Evolutionary conservation across 1,140 invertebrate species (phyloP).

Genomic region (Druon quercuslanigerum): DNA sequence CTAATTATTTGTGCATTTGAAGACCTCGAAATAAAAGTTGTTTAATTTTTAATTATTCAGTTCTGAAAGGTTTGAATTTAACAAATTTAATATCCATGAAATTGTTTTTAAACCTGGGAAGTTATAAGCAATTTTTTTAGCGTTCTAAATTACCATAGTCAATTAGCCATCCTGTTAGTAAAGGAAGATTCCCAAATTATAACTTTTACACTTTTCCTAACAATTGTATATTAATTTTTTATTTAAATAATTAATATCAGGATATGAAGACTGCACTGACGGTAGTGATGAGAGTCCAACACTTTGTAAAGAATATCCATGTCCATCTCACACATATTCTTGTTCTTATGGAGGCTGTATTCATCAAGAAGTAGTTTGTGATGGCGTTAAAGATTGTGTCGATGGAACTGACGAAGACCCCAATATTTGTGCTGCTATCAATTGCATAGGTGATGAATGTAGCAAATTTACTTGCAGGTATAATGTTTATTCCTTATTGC

Average conservation of each 20-base stretch:
- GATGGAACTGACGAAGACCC: constrained; percentile 77
- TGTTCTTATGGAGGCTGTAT: constrained; percentile 81
- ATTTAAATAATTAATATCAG: constrained; percentile 65
- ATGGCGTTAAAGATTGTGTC: constrained; percentile 80
- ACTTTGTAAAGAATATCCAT: constrained; percentile 65
- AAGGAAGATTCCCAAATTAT: not conserved
- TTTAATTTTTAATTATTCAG: too few relatives aligned
- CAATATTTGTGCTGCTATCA: constrained; percentile 44
- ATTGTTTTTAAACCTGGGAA: too few relatives aligned
- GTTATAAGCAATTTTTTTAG: too few relatives aligned
- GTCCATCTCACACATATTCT: constrained; percentile 69
- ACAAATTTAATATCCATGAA: too few relatives aligned
- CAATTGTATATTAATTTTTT: constrained; percentile 1
- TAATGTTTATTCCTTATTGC: too few relatives aligned
- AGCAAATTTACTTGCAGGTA: constrained; percentile 52
- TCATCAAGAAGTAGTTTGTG: constrained; percentile 78
- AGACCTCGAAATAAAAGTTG: too few relatives aligned
- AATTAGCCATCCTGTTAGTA: too few relatives aligned
- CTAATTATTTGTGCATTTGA: too few relatives aligned
- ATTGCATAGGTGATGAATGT: constrained; percentile 52
- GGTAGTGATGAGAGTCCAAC: constrained; percentile 77
- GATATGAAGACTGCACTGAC: constrained; percentile 82
- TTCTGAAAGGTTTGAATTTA: too few relatives aligned
- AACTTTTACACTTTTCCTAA: not conserved
- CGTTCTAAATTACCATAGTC: too few relatives aligned